Evolutionary conservation across 2,888 invertebrate species (phyloP).

Genomic region (Apamea crenata): DNA sequence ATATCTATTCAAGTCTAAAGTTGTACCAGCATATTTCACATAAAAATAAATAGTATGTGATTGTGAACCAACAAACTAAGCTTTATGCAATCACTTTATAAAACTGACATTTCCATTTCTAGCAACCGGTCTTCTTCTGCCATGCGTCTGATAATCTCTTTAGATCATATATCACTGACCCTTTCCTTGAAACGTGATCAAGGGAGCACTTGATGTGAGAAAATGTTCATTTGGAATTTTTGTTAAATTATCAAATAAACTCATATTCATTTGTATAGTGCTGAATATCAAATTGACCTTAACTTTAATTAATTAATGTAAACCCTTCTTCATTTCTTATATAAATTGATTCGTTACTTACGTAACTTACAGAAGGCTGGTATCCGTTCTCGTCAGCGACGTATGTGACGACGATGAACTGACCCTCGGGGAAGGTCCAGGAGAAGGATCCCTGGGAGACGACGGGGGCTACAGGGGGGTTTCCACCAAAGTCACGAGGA

Average conservation of each 20-base stretch:
- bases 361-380: slow-evolving; percentile 89
- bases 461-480: slow-evolving; percentile 79
- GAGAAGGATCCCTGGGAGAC: slow-evolving; percentile 89
- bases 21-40: slow-evolving; percentile 13
- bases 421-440: slow-evolving; percentile 91
- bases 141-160: not conserved
- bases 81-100: too few relatives aligned
- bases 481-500: slow-evolving; percentile 88
- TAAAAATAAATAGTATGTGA: too few relatives aligned
- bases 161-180: slow-evolving; percentile 18
- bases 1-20: not conserved
- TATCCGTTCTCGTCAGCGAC: slow-evolving; percentile 93
- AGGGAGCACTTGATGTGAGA: not conserved
- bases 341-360: not conserved
- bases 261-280: slow-evolving; percentile 22
- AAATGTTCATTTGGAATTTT: slow-evolving; percentile 16
- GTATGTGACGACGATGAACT: slow-evolving; percentile 89
- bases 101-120: slow-evolving; percentile 12
- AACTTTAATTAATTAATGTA: too few relatives aligned
- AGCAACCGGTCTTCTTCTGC: slow-evolving; percentile 18
- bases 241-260: slow-evolving; percentile 13
- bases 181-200: slow-evolving; percentile 4
- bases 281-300: too few relatives aligned
- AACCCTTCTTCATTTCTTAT: too few relatives aligned
- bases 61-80: not conserved